Base-by-base conservation (phyloP, 2,888 invertebrate genomes). In the Calameuta idolon region DNA sequence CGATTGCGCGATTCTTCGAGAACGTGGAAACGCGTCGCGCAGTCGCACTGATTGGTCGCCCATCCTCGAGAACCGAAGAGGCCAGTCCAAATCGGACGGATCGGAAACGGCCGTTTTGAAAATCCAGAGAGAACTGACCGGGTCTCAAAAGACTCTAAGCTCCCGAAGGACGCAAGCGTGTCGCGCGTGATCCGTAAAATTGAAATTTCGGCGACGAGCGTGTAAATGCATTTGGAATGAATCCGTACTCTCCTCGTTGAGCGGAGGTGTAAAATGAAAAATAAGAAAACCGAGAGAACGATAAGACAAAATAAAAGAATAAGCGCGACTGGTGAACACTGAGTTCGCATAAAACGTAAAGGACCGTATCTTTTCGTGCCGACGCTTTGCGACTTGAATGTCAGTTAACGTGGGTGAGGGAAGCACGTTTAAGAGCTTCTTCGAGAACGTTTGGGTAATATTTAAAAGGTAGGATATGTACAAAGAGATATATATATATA, bases 381-480 rank as follows among this genome's bases (percentile, higher is more conserved):
- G 23, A 55, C 23, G 55, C 55, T 55, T 55, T 23, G 15, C 55
- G 55, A 55, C 82, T 55, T 76, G 76, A 33, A 76, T 75, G 78
- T 76, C 37, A 33, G n/a, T 37, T 75, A 74, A 75, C 76, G 69
- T 74, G 73, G 31, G 68, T 74, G 69, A 68, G 55, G 30, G 30
- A 3, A 71, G 33, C 69, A 73, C 76, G 11, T 34, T 75, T 76
- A 73, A 37, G 76, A 76, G 68, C 75, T 76, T 83, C 68, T 76
- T 79, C 77, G 79, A 81, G 76, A 81, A 73, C 79, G 76, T 81
- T 76, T 76, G 79, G 83, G 31, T 71, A 71, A 33, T 71, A 74
- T 73, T 79, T 86, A 84, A 88, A 87, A 87, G 81, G 84, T 87
- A 85, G 87, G 90, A 91, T 90, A 91, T 90, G 91, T 91, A 91